Percentiles rank a stretch among this genome's conserved stretches.
These are phyloP conservation scores for Lethenteron reissneri DNA, from an alignment of 2,113 vertebrate species.

Conservation along the genomic window DNA sequence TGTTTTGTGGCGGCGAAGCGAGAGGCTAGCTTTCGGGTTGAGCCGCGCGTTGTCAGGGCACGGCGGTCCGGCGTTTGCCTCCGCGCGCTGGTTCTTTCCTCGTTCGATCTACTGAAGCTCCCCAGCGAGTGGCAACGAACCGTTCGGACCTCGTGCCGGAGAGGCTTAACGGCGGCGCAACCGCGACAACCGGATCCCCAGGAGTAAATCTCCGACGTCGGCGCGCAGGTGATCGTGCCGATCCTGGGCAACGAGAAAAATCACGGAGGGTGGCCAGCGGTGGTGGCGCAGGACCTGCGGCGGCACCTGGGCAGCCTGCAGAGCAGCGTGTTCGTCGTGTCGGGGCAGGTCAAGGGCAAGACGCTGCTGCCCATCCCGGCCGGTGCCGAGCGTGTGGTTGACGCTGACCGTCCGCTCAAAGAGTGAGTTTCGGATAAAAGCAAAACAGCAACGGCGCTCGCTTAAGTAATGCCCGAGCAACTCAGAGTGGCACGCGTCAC, in stretches of 20 bases:
- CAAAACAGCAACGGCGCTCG: background rate
- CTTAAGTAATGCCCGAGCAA: background rate
- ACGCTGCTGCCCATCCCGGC: constrained; percentile 51
- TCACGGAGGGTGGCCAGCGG: constrained; percentile 39
- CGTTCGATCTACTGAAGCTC: background rate
- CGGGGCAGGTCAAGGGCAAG: constrained; percentile 51
- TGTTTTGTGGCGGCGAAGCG: too few species aligned
- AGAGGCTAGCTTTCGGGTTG: too few species aligned
- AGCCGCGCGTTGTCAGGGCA: too few species aligned
- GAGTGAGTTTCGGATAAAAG: background rate
- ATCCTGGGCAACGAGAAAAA: constrained; percentile 43
- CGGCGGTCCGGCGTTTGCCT: too few species aligned
- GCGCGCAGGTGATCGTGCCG: constrained; percentile 38
- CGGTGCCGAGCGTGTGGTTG: constrained; percentile 26
- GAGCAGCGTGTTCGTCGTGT: constrained; percentile 26
- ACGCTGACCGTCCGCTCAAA: constrained; percentile 13
- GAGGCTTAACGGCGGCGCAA: background rate
- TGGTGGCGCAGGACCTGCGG: constrained; percentile 41
- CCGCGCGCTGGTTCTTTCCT: background rate
- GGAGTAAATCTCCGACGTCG: too few species aligned
- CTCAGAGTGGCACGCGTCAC: background rate
- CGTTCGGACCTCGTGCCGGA: background rate
- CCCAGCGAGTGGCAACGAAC: background rate
- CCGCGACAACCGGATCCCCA: background rate
- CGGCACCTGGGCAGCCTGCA: constrained; percentile 32